Percentiles rank a stretch among this genome's conserved stretches.
Evolutionary conservation across 2,888 invertebrate species (phyloP).

Genomic region (Helicoverpa assulta): DNA sequence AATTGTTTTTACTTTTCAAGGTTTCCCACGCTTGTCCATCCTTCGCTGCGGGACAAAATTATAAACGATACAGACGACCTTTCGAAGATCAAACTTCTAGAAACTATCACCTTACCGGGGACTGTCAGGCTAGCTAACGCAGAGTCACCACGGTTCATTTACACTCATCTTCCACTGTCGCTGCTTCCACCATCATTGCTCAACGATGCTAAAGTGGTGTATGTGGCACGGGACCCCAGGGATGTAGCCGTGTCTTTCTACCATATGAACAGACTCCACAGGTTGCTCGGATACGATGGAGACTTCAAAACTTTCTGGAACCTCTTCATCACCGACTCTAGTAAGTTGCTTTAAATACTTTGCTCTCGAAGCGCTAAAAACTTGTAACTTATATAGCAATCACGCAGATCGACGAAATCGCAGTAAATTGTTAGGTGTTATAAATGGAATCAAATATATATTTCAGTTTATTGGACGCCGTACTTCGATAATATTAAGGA

Average conservation of each 20-base stretch:
- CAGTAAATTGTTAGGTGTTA: conserved; percentile 4
- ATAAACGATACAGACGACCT: background rate
- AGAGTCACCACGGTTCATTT: conserved; percentile 63
- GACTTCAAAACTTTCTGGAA: conserved; percentile 92
- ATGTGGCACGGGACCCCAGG: conserved; percentile 94
- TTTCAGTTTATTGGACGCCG: conserved; percentile 78
- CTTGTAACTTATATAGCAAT: conserved; percentile 23
- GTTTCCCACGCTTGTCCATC: conserved; percentile 33
- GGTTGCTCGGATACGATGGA: conserved; percentile 89
- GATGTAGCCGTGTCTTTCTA: conserved; percentile 94
- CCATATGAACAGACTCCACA: conserved; percentile 91
- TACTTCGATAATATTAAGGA: conserved; percentile 94
- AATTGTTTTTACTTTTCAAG: conserved; percentile 5
- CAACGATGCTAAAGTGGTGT: conserved; percentile 90
- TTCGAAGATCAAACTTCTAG: conserved; percentile 73
- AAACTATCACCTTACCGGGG: conserved; percentile 29
- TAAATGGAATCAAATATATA: background rate
- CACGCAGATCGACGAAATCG: background rate
- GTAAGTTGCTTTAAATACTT: conserved; percentile 78
- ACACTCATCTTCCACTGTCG: conserved; percentile 92
- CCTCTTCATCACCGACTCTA: conserved; percentile 90
- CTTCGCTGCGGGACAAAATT: conserved; percentile 14
- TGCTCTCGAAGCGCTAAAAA: background rate
- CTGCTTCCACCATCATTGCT: conserved; percentile 91
- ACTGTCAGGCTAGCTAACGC: conserved; percentile 27